Conservation (phyloP, 2,888 invertebrate genomes). For the Coelinius sp. region DNA sequence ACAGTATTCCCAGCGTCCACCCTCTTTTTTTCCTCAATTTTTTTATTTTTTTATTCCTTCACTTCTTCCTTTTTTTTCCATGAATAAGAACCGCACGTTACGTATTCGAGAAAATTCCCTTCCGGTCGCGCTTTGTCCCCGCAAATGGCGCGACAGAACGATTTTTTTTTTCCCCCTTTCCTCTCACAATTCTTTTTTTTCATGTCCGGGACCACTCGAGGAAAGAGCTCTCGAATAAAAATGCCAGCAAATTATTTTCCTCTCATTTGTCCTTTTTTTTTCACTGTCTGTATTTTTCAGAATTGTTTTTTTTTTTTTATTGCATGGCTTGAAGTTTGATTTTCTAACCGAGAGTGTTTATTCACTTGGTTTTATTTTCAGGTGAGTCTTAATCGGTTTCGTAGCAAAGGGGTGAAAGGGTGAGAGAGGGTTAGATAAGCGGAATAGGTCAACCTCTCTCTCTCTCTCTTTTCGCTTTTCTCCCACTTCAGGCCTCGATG, state of each 20-base stretch:
- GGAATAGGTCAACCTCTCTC: neutral
- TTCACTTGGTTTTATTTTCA: constrained; percentile 6
- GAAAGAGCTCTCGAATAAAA: constrained; percentile 18
- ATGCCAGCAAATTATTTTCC: constrained; percentile 25
- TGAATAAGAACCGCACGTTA: constrained; percentile 22
- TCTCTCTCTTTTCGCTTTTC: neutral
- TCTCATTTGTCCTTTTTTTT: neutral
- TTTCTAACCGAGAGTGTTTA: neutral
- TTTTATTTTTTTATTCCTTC: neutral
- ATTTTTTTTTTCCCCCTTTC: neutral
- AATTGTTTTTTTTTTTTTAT: neutral
- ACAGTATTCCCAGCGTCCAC: neutral
- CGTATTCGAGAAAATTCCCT: constrained; percentile 24
- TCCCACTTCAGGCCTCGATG: neutral
- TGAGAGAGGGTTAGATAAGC: neutral
- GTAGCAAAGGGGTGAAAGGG: neutral
- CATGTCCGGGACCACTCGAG: constrained; percentile 8
- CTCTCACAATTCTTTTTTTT: neutral
- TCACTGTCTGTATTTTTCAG: neutral
- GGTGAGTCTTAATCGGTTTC: neutral
- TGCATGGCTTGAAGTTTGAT: neutral
- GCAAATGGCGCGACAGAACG: constrained; percentile 17
- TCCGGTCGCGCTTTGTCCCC: constrained; percentile 20
- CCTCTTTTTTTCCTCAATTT: neutral
- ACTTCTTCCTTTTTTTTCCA: constrained; percentile 12